Base-by-base conservation (phyloP, 2,888 invertebrate species). In the Orthosia cruda region DNA sequence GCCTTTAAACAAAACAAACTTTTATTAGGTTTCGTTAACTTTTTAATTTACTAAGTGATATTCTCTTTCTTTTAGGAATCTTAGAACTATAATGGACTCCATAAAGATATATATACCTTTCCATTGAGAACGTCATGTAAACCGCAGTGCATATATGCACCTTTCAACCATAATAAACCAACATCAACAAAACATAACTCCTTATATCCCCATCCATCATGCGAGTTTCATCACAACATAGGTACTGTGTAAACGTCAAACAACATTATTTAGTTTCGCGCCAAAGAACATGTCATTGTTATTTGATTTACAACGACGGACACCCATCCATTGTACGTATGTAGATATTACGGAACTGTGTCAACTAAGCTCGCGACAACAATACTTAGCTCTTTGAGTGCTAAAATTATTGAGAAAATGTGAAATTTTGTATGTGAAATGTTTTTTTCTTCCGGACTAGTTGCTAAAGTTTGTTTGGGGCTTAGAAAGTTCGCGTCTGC, bases 231-330 rank as follows among this genome's bases (percentile, higher is more conserved):
- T 73, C 66, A 74, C 26, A 64, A 63, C 54, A 40, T 59, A 47
- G 47, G 49, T 63, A 69, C 71, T 57, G 76, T 67, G 81, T 75
- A 80, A 83, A 82, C 68, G 82, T 79, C 83, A 82, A 88, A 89
- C 80, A 81, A 87, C 87, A 85, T 77, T 86, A 86, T 89, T 88
- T 90, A 81, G 80, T 74, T 85, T 85, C 71, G 77, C 72, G 69
- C 74, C 74, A 65, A 71, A 74, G 77, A 84, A 85, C 83, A 84
- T 80, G 72, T 83, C 80, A 90, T 90, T 90, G 91, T 91, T 88
- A 77, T 88, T 89, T 91, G 91, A 91, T 91, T 91, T 91, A 91
- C 90, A 86, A 74, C 85, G 84, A 88, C 88, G 78, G 75, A 84
- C 83, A 66, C 58, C 77, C 70, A 54, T 64, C 58, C 67, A 76